Percentiles rank a stretch among this genome's conserved stretches.
Evolutionary conservation across 1,140 invertebrate genomes (phyloP).

Genomic region (Scaptomyza montana): DNA sequence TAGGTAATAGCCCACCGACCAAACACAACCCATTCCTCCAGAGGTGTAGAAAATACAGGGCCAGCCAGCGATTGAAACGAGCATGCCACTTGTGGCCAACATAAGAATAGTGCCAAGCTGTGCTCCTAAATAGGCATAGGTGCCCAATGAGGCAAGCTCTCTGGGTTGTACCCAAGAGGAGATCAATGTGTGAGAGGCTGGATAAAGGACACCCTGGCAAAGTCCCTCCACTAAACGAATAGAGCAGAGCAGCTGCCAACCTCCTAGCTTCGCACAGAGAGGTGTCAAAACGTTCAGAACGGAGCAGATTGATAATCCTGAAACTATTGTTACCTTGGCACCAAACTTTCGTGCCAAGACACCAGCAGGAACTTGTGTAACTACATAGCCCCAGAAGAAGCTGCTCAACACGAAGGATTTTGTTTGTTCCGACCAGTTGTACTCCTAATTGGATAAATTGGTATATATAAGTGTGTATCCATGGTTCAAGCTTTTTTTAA

Average conservation of each 20-base stretch:
- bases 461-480: not conserved
- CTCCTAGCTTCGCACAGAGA: slow-evolving; percentile 78
- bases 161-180: slow-evolving; percentile 89
- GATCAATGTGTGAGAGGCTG: slow-evolving; percentile 90
- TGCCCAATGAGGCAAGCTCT: slow-evolving; percentile 86
- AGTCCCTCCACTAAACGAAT: slow-evolving; percentile 91
- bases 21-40: slow-evolving; percentile 86
- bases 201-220: slow-evolving; percentile 91
- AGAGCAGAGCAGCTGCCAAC: slow-evolving; percentile 86
- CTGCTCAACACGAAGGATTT: slow-evolving; percentile 86
- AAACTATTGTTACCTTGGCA: slow-evolving; percentile 86
- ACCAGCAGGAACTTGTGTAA: slow-evolving; percentile 87
- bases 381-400: slow-evolving; percentile 87
- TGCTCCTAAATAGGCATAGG: slow-evolving; percentile 86
- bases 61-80: slow-evolving; percentile 89
- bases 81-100: slow-evolving; percentile 45
- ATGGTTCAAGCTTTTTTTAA: not conserved
- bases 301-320: slow-evolving; percentile 85
- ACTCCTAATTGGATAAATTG: slow-evolving; percentile 80
- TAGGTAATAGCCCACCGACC: slow-evolving; percentile 86
- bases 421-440: slow-evolving; percentile 84
- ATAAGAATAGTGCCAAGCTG: slow-evolving; percentile 90
- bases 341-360: slow-evolving; percentile 88
- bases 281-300: slow-evolving; percentile 84
- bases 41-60: slow-evolving; percentile 91